Percentiles rank a stretch among this genome's conserved stretches.
phyloP scores from a whole-genome alignment of 2,888 invertebrate genomes.

The Synergus gifuensis region DNA sequence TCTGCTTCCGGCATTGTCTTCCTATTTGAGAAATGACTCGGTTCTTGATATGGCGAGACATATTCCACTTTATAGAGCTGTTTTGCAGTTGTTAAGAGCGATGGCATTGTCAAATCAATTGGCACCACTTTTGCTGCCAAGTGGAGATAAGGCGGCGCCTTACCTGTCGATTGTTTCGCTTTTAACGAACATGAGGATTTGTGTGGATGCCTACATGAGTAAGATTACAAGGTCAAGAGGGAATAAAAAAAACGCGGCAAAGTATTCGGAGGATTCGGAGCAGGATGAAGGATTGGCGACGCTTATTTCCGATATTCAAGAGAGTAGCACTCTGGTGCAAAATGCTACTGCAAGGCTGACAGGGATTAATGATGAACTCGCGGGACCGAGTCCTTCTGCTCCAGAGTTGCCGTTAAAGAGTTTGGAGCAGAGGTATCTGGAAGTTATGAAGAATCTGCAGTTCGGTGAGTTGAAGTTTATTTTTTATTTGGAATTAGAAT shows the following conservation, averaged over 20 bases:
- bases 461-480: conserved; percentile 83
- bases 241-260: conserved; percentile 67
- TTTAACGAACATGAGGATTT: conserved; percentile 91
- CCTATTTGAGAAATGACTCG: conserved; percentile 96
- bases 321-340: conserved; percentile 80
- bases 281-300: conserved; percentile 93
- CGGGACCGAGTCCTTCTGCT: conserved; percentile 74
- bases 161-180: conserved; percentile 87
- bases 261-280: conserved; percentile 83
- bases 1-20: conserved; percentile 91
- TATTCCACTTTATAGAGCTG: conserved; percentile 93
- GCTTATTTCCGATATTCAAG: conserved; percentile 94
- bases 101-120: conserved; percentile 83
- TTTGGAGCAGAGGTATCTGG: conserved; percentile 88
- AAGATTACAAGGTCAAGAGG: conserved; percentile 82
- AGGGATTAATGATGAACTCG: conserved; percentile 67
- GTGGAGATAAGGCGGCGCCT: conserved; percentile 66
- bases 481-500: not conserved
- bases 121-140: conserved; percentile 83
- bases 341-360: conserved; percentile 76
- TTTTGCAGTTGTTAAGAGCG: conserved; percentile 89
- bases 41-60: conserved; percentile 98
- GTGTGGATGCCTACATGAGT: conserved; percentile 94
- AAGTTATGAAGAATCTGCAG: conserved; percentile 92
- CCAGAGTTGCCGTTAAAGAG: conserved; percentile 80